Evolutionary conservation across 2,113 vertebrate genomes (phyloP).

Genomic region (Notiomystis cincta): DNA sequence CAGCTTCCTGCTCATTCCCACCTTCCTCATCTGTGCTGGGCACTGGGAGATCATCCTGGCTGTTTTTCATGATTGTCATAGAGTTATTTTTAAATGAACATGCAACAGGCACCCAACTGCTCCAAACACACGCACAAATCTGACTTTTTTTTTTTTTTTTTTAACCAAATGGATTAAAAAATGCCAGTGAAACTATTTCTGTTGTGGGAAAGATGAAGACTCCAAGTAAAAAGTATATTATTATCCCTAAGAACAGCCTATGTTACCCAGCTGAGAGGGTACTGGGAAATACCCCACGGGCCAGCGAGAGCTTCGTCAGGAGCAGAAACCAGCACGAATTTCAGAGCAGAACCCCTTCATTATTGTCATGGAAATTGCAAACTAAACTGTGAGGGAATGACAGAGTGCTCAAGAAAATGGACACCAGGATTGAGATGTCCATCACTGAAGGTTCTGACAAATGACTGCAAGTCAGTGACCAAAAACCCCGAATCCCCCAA

Average conservation of each 20-base stretch:
- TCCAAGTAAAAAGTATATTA: conserved; percentile 34
- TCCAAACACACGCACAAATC: neutral
- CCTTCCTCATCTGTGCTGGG: neutral
- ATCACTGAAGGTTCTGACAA: neutral
- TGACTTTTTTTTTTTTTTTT: neutral
- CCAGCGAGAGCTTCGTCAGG: neutral
- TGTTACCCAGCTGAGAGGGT: neutral
- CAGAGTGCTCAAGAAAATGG: neutral
- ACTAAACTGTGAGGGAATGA: neutral
- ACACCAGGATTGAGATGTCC: neutral
- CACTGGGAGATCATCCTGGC: neutral
- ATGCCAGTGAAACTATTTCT: conserved; percentile 8
- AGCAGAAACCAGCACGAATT: neutral
- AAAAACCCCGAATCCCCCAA: neutral
- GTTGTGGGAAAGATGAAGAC: conserved; percentile 34
- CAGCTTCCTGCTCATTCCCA: neutral
- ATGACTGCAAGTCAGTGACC: neutral
- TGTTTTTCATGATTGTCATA: neutral
- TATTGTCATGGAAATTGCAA: conserved; percentile 24
- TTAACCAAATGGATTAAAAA: neutral
- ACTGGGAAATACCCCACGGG: conserved; percentile 11
- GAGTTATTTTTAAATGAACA: neutral
- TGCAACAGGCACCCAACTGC: neutral
- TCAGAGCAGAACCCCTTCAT: conserved; percentile 41
- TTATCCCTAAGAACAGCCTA: conserved; percentile 50